Base-by-base conservation (phyloP, 2,113 vertebrate species). In the Pollachius pollachius region DNA sequence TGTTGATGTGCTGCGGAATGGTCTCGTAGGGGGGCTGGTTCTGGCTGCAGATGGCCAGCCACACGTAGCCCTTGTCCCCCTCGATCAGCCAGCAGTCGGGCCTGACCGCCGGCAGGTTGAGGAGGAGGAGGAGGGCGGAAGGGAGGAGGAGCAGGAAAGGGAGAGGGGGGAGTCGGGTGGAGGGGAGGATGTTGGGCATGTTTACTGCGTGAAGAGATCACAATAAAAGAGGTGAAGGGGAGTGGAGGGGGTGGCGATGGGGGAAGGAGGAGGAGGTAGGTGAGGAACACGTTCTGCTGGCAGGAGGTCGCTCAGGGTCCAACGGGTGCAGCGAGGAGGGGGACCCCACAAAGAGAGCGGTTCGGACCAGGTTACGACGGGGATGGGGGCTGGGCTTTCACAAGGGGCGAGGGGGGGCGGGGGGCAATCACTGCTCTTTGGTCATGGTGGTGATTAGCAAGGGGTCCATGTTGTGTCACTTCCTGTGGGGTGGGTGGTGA, bases 31-130 rank as follows among this genome's bases (percentile, higher is more conserved):
- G 97, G 0, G 97, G 97, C 87, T 99, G 97, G 90, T 99, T 99
- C 91, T 99, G 97, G 90, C 97, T 99, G 92, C 97, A 99, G 90
- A 99, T 99, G 57, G 97, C 97, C 86, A 99, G 89, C 97, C 97
- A 99, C 80, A 99, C 97, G 0, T 98, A 99, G 62, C 97, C 97
- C 87, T 98, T 98, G 88, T 99, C 96, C 1, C 97, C 97, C 79
- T 99, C 97, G 1, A 99, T 99, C 69, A 99, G 93, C 97, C 97
- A 99, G 89, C 97, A 99, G 91, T 99, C 97, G 15, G 92, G 92
- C 0, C 66, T 88, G 75, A 94, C 95, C 17, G 75, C 81, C 0
- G 95, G 94, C 67, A 89, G 84, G 88, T 88, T 88, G 72, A 94
- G 88, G 37, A 91, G 65, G 18, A 91, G 64, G 56, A 91, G 70